Evolutionary conservation across 2,113 vertebrate species (phyloP).

Genomic region (Hiodon alosoides): DNA sequence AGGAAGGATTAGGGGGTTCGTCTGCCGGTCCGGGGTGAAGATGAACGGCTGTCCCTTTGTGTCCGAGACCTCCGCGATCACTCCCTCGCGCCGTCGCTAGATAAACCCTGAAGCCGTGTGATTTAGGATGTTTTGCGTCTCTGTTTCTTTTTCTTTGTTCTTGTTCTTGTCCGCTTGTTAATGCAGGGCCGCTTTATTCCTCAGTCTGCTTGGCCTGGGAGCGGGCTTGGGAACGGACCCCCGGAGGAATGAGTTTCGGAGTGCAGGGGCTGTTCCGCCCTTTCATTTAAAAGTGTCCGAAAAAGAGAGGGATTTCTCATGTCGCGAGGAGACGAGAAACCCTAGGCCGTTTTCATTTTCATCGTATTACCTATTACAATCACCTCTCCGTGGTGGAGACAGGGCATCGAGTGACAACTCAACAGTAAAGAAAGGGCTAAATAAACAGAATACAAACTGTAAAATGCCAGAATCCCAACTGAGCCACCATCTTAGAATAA

Average conservation of each 20-base stretch:
- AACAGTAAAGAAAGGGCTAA: too few relatives aligned
- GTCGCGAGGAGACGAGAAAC: too few relatives aligned
- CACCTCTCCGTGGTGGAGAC: too few relatives aligned
- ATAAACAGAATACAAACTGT: too few relatives aligned
- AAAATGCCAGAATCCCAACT: too few relatives aligned
- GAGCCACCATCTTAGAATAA: too few relatives aligned
- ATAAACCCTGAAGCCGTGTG: slow-evolving; percentile 70
- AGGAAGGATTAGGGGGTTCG: slow-evolving; percentile 70
- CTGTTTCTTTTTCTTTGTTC: slow-evolving; percentile 49
- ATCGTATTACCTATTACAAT: too few relatives aligned
- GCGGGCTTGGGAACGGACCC: too few relatives aligned
- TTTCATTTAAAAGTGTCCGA: too few relatives aligned
- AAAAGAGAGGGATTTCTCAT: too few relatives aligned
- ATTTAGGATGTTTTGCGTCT: slow-evolving; percentile 51
- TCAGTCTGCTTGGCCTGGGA: not conserved
- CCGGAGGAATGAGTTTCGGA: not conserved
- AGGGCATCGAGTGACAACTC: too few relatives aligned
- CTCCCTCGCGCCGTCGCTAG: slow-evolving; percentile 69
- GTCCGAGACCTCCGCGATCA: slow-evolving; percentile 67
- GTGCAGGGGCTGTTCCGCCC: not conserved
- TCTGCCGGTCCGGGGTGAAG: slow-evolving; percentile 60
- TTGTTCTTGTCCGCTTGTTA: slow-evolving; percentile 43
- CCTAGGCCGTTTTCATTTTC: too few relatives aligned
- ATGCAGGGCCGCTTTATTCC: slow-evolving; percentile 26
- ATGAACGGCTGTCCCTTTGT: slow-evolving; percentile 74